These are phyloP conservation scores for Choristoneura rosaceana DNA, from an alignment of 2,888 invertebrate genomes.

Conservation along the genomic window DNA sequence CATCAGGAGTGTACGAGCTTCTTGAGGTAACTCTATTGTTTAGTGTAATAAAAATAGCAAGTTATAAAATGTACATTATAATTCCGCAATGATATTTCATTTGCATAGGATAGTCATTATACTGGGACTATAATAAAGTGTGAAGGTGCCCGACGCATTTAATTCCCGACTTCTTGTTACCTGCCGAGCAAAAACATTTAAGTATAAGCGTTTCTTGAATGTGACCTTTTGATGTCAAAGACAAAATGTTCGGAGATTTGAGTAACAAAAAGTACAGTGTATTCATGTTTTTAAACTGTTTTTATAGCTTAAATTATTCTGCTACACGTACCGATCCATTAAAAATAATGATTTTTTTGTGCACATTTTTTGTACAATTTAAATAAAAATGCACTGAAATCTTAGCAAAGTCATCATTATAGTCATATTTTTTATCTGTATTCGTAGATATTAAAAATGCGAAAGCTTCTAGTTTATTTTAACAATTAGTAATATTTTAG, in stretches of 20 bases:
- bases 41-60: not conserved
- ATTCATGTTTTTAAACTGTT: slow-evolving; percentile 16
- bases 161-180: slow-evolving; percentile 47
- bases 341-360: slow-evolving; percentile 7
- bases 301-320: slow-evolving; percentile 1
- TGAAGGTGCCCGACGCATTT: slow-evolving; percentile 45
- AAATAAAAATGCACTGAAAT: slow-evolving; percentile 3
- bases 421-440: not conserved
- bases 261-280: slow-evolving; percentile 44
- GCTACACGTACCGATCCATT: not conserved
- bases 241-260: slow-evolving; percentile 56
- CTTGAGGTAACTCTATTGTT: slow-evolving; percentile 73
- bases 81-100: slow-evolving; percentile 11
- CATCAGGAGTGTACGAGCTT: slow-evolving; percentile 86
- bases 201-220: slow-evolving; percentile 55
- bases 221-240: slow-evolving; percentile 67
- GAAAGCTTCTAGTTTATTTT: not conserved
- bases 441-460: not conserved
- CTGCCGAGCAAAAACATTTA: slow-evolving; percentile 48
- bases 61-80: slow-evolving; percentile 5
- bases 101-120: slow-evolving; percentile 37
- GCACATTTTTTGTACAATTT: slow-evolving; percentile 6
- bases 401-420: not conserved
- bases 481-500: slow-evolving; percentile 53
- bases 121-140: slow-evolving; percentile 35